Conservation (phyloP, 2,888 invertebrate species). For the Poecilobothrus nobilitatus region DNA sequence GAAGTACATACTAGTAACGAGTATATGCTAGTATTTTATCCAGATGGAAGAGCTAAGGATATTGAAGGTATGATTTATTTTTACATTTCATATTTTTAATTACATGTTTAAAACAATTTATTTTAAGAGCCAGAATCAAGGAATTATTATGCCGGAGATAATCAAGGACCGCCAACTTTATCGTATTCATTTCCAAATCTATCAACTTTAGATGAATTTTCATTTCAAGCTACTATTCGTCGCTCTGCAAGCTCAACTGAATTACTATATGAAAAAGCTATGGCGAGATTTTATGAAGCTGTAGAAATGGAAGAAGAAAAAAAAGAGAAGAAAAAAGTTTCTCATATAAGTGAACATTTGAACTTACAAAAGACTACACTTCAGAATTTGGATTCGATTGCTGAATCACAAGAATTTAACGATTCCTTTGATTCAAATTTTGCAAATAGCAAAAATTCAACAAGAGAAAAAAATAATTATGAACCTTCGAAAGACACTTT, state of each 20-base stretch:
- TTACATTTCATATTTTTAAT: not conserved
- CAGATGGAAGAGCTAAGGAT: constrained; percentile 47
- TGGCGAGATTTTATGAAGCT: constrained; percentile 73
- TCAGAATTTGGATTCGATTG: constrained; percentile 44
- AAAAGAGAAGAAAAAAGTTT: constrained; percentile 35
- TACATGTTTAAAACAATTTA: constrained; percentile 7
- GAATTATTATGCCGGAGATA: constrained; percentile 57
- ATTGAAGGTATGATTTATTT: constrained; percentile 43
- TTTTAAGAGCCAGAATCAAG: constrained; percentile 49
- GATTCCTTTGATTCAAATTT: not conserved
- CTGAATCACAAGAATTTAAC: constrained; percentile 38
- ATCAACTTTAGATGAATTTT: constrained; percentile 47
- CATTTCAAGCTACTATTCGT: constrained; percentile 46
- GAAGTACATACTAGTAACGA: constrained; percentile 62
- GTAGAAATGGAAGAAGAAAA: constrained; percentile 66
- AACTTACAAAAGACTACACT: not conserved
- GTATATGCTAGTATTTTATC: constrained; percentile 70
- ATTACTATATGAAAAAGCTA: constrained; percentile 69
- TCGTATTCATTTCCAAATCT: constrained; percentile 76
- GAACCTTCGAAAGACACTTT: not conserved
- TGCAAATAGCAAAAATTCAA: too few species aligned
- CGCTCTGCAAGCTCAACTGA: constrained; percentile 75
- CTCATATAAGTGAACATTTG: not conserved
- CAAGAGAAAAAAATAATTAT: not conserved
- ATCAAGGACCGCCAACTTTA: constrained; percentile 65